Evolutionary conservation across 2,797 vertebrate genomes (phyloP), one percentile per base, ranked within the genome.

Genomic region (Fistularia commersonii): DNA sequence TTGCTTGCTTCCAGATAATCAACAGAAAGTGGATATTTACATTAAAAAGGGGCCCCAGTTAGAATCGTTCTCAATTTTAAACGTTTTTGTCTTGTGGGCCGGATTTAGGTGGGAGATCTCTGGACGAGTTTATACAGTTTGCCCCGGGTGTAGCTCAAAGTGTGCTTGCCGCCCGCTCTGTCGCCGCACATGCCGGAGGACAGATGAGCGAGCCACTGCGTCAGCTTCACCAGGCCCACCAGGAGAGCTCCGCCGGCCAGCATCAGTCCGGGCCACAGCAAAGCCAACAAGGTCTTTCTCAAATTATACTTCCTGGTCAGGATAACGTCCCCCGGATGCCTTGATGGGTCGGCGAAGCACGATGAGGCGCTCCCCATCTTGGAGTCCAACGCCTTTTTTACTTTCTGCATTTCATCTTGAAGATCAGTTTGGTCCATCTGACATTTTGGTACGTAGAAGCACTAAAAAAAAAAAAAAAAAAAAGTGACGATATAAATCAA

Each of bases 361-460:
- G 47, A 15, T 7, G 85, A 70, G 3, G 54, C 34, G 8, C 51
- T 74, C 32, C 79, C 79, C 13, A 75, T 74, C 44, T 48, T 65
- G 38, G 48, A 8, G 32, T 80, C 77, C 49, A 94, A 67, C 64
- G 41, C 74, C 35, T 48, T 63, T 60, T 88, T 88, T 59, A 95
- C 83, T 36, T 77, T 73, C 40, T 75, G 64, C 38, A 82, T 89
- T 44, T 91, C 89, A 10, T 55, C 66, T 32, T 82, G 57, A 47
- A 91, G 80, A 15, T 86, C 80, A 0, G 63, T 61, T 61, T 65
- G 76, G 48, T 90, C 89, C 79, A 62, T 74, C 34, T 81, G 87
- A 69, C 91, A 92, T 75, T 87, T 92, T 5, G 92, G 92, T 14
- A 85, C 73, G 73, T 92, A 94, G 82, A 95, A 94, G 79, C 93